Base-by-base conservation (phyloP, 2,113 vertebrate species). In the Anoura caudifer region DNA sequence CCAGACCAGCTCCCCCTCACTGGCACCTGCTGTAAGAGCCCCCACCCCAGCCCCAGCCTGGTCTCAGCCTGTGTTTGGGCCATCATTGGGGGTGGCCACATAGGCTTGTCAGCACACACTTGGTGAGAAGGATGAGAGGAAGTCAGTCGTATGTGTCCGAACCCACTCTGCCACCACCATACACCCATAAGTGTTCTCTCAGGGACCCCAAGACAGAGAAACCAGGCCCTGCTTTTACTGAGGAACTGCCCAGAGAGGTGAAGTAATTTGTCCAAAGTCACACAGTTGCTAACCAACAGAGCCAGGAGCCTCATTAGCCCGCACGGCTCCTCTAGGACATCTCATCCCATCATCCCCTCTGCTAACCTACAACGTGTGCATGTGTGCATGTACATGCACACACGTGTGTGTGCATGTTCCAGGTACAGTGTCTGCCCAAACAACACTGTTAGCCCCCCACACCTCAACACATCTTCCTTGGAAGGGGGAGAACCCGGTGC, bases 271-370 rank as follows among this genome's bases (percentile, higher is more conserved):
- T 63, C 72, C 52, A 26, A 69, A 28, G 43, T 76, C 59, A 50
- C 56, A 72, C 20, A 56, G 76, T 1, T 16, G 38, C 79, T 77
- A 16, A 70, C 20, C 8, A 3, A n/a, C 79, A 24, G 41, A 24
- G 20, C 11, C 79, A 43, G 72, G 50, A 61, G 36, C 33, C 73
- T 10, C 65, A 5, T 4, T 33, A 41, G 43, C 38, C n/a, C 73
- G 11, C 0, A 4, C 0, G 0, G 38, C 43, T 41, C 24, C 43
- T 26, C 50, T 13, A 12, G 24, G 54, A 31, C 59, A 7, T 22
- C 90, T 47, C 82, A 12, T 17, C 45, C 20, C 20, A 28, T 36
- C 43, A 47, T 75, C 36, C 26, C 38, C 6, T 20, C 45, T 41
- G 75, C 82, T 52, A 11, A 0, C 43, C 19, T 16, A 41, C 4